Evolutionary conservation across 2,888 invertebrate species (phyloP), one percentile per base, ranked within the genome.

Genomic region (Patella ulyssiponensis): DNA sequence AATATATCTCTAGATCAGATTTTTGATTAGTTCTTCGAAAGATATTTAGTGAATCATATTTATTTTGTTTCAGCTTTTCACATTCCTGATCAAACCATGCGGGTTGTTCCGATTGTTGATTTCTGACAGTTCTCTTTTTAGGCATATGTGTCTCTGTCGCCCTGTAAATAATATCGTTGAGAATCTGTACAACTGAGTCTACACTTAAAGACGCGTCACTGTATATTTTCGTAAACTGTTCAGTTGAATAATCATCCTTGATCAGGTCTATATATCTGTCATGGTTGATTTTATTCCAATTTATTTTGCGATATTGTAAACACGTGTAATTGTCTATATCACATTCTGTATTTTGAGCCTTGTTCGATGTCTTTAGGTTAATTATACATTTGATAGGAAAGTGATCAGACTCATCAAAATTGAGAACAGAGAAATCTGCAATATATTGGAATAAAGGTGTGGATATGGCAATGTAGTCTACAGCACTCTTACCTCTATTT

Each of bases 401-500:
- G 64, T 64, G 64, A 64, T 64, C 64, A 64, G 64, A 64, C 64
- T 20, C 20, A 17, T 64, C 64, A 1, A 64, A 4, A 17, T 64
- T 23, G 9, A 64, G 64, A n/a, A 64, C 17, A 44, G 44, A n/a
- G 23, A 64, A 64, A 23, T 64, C 64, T 11, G 23, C 17, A 23
- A 64, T 64, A 64, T 64, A 64, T 17, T 64, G 20, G 17, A 17
- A 64, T 23, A 64, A 20, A 20, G 64, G 15, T n/a, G 17, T 64
- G 17, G 64, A 15, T 11, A 23, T 23, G 11, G 64, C 64, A 64
- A 64, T 15, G 23, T 64, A 64, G 64, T 64, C 64, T 11, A 64
- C 64, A 23, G 23, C 64, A 64, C 64, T 64, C 64, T 64, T 64
- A 64, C 64, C 64, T 64, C 64, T 15, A 23, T 64, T 64, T 17